Evolutionary conservation across 1,140 invertebrate genomes (phyloP).

Genomic region (Drosophila prosaltans): DNA sequence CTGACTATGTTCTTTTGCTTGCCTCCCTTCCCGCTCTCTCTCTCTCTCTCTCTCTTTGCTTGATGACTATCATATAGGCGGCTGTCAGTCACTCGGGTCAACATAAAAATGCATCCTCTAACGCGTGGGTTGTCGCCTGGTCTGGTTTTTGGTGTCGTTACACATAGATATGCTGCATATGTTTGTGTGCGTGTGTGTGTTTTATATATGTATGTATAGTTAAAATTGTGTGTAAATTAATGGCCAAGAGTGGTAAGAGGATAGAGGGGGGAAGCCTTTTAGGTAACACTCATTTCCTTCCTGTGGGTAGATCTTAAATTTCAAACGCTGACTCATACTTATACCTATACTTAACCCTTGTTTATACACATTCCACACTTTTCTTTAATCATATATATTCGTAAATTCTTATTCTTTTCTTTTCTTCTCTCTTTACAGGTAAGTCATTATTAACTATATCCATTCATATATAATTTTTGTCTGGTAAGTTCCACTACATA

Average conservation of each 20-base stretch:
- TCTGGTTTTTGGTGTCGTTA: constrained; percentile 14
- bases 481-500: constrained; percentile 42
- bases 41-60: constrained; percentile 10
- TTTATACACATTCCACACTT: neutral
- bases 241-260: constrained; percentile 36
- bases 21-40: neutral
- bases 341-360: constrained; percentile 6
- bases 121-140: constrained; percentile 20
- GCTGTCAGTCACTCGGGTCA: constrained; percentile 8
- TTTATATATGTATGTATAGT: neutral
- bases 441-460: constrained; percentile 40
- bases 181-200: neutral
- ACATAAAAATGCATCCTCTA: constrained; percentile 23
- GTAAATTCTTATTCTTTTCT: constrained; percentile 4
- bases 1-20: too few species aligned
- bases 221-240: constrained; percentile 13
- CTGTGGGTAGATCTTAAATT: constrained; percentile 22
- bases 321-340: constrained; percentile 40
- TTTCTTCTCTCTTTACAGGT: constrained; percentile 39
- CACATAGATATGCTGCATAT: neutral
- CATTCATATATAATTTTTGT: constrained; percentile 24
- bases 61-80: constrained; percentile 34
- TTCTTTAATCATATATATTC: too few species aligned
- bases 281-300: constrained; percentile 43
- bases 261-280: constrained; percentile 51